Conservation (phyloP, 2,113 vertebrate genomes). For the Sarotherodon lohbergeri region DNA sequence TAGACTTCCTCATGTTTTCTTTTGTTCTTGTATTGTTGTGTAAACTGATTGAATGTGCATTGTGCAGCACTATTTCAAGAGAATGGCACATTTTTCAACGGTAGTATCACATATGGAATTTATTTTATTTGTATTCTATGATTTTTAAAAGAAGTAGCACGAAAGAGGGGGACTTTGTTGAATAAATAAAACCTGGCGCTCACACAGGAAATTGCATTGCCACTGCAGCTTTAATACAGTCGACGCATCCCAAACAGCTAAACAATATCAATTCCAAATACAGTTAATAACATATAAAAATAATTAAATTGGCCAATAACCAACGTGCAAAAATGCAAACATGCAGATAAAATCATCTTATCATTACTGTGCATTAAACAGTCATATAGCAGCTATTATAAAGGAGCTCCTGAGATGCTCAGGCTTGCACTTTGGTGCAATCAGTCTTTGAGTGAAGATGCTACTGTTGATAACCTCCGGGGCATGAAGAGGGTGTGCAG, state of each 20-base stretch:
- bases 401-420: not conserved
- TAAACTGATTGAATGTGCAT: not conserved
- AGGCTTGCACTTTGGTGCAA: not conserved
- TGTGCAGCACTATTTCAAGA: not conserved
- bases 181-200: not conserved
- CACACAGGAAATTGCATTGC: not conserved
- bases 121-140: not conserved
- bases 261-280: not conserved
- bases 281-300: not conserved
- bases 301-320: not conserved
- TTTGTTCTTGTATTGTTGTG: not conserved
- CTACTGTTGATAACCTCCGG: not conserved
- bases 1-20: not conserved
- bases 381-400: not conserved
- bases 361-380: not conserved
- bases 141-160: not conserved
- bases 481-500: not conserved
- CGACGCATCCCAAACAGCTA: not conserved
- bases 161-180: not conserved
- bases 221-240: not conserved
- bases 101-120: not conserved
- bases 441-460: not conserved
- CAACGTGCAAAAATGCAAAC: not conserved
- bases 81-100: not conserved
- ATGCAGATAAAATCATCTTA: not conserved